These are phyloP conservation scores for Hyperoplus lanceolatus DNA, from an alignment of 2,797 vertebrate genomes.

Conservation along the genomic window DNA sequence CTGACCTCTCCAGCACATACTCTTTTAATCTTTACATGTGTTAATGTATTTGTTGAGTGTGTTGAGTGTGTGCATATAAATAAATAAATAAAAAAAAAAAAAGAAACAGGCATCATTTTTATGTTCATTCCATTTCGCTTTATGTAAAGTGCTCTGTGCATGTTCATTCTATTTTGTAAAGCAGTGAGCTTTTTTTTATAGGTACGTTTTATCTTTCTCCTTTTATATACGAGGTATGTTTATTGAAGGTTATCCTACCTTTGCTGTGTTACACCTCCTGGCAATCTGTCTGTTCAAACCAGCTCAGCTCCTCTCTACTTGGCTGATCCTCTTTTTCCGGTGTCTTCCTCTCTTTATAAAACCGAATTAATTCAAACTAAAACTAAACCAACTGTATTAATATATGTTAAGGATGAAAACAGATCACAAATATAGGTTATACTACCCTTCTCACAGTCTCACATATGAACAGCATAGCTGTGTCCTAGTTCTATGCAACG, in stretches of 20 bases:
- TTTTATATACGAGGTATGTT: background rate
- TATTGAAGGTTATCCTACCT: background rate
- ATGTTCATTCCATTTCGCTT: no score
- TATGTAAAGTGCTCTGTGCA: no score
- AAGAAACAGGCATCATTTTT: no score
- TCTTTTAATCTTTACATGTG: no score
- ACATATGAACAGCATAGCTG: background rate
- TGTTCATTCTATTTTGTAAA: no score
- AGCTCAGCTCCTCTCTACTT: slow-evolving; percentile 13
- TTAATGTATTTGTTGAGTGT: no score
- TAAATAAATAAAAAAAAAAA: no score
- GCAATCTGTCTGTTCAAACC: slow-evolving; percentile 2
- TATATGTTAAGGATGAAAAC: background rate
- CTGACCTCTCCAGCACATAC: no score
- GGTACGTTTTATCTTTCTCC: background rate
- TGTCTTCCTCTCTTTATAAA: background rate
- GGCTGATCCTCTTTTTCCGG: background rate
- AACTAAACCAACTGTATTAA: background rate
- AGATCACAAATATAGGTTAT: background rate
- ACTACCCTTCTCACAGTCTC: background rate
- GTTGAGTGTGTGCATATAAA: no score
- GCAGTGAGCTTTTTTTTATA: no score
- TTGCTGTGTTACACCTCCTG: background rate
- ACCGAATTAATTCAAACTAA: no score
- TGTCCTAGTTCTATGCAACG: background rate